Conservation (phyloP, 1,140 invertebrate species). For the Elymnias hypermnestra region DNA sequence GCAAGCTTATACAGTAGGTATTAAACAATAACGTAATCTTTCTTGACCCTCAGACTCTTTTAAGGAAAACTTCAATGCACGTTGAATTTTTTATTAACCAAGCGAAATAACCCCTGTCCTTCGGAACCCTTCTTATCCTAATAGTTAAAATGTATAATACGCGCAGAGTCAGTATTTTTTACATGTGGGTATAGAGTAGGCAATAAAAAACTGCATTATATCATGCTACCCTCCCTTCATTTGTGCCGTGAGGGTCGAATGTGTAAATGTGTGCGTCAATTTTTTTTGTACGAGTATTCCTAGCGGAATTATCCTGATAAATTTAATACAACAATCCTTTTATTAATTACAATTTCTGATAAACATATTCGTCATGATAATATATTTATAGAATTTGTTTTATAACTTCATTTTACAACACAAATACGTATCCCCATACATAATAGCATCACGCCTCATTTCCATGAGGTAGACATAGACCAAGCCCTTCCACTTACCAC, state of each 20-base stretch:
- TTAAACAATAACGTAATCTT: constrained; percentile 10
- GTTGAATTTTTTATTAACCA: constrained; percentile 67
- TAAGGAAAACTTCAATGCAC: constrained; percentile 50
- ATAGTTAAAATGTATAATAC: constrained; percentile 71
- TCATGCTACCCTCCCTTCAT: constrained; percentile 66
- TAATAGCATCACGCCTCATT: no score
- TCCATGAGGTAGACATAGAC: no score
- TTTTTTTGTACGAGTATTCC: no score
- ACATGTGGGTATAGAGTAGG: constrained; percentile 67
- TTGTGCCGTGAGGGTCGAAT: constrained; percentile 50
- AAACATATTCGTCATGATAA: no score
- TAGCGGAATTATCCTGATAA: no score
- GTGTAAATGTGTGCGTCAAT: constrained; percentile 35
- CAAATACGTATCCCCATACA: no score
- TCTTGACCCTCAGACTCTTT: constrained; percentile 30
- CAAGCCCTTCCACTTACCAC: no score
- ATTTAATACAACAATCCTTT: no score
- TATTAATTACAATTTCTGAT: no score
- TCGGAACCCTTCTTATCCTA: constrained; percentile 66
- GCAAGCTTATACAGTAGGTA: no score
- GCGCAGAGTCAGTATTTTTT: constrained; percentile 62
- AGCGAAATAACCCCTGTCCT: constrained; percentile 47
- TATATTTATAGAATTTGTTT: no score
- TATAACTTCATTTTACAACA: no score
- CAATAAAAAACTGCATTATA: constrained; percentile 76